Evolutionary conservation across 1,140 invertebrate genomes (phyloP), one percentile per base, ranked within the genome.

Genomic region (Brachystomella parvula): DNA sequence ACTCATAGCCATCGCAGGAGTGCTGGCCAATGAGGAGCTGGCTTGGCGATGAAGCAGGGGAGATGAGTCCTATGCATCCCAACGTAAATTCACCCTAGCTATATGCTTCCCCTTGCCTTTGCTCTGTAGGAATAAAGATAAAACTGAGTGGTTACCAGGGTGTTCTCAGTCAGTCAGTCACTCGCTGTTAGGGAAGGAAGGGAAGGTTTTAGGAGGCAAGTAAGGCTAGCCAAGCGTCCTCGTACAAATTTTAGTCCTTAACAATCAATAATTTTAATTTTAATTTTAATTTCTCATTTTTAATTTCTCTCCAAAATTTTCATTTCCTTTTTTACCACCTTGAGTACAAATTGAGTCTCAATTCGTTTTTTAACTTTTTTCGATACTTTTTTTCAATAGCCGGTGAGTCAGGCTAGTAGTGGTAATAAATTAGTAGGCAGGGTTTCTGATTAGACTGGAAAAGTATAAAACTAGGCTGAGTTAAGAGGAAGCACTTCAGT

Each of bases 211-310:
- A 6, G 24, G 49, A 26, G 12, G n/a, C n/a, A n/a, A n/a, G n/a
- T n/a, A n/a, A 53, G 49, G 9, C 12, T 12, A 24, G 49, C 49
- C 9, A 9, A 39, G 35, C 35, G 35, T 39, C 21, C 24, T 53
- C 49, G 49, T 53, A 53, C 49, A 53, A 53, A 53, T 53, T 53
- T 53, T 17, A 44, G 9, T n/a, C 49, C 21, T 53, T 53, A 53
- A 53, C 49, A 53, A 53, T 53, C 49, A 53, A 53, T 44, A 44
- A 44, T 12, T n/a, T 44, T 44, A 12, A 9, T 44, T 44, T 44
- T 12, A 44, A 44, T 44, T 44, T n/a, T 44, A 9, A 44, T 12
- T n/a, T 44, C 39, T 44, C 9, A n/a, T 9, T n/a, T 44, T n/a
- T 12, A 53, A 53, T 17, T 3, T 53, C 15, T 19, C 49, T 15